phyloP scores from a whole-genome alignment of 2,888 invertebrate species.

The Volucella inanis region DNA sequence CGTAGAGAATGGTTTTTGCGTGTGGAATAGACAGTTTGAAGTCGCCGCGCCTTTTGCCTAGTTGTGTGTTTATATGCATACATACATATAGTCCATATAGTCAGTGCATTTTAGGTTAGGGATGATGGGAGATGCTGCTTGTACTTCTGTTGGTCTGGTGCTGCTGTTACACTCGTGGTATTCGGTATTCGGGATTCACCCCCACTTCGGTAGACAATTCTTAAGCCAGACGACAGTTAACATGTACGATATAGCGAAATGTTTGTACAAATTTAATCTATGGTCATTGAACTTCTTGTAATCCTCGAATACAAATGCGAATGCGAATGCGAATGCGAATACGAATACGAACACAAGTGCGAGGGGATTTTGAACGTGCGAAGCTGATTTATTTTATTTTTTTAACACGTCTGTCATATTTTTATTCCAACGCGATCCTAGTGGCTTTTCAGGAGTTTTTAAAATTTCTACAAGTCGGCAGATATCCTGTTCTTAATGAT shows the following conservation, averaged over 20 bases:
- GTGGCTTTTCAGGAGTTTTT: constrained; percentile 11
- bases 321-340: no score
- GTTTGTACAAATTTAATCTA: constrained; percentile 75
- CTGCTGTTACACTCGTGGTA: constrained; percentile 40
- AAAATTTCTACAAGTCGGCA: constrained; percentile 2
- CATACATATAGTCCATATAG: constrained; percentile 25
- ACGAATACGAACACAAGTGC: no score
- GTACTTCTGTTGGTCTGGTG: no score
- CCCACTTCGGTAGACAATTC: constrained; percentile 72
- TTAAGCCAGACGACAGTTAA: constrained; percentile 75
- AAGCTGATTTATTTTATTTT: constrained; percentile 56
- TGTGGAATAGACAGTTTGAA: constrained; percentile 74
- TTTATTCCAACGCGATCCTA: constrained; percentile 11
- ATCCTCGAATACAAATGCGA: constrained; percentile 76
- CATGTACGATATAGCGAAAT: constrained; percentile 69
- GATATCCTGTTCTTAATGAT: not conserved
- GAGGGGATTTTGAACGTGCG: not conserved
- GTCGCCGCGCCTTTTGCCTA: constrained; percentile 74
- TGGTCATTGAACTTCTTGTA: constrained; percentile 81
- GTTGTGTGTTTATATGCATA: constrained; percentile 56
- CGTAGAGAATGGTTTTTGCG: constrained; percentile 74
- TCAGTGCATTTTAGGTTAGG: constrained; percentile 61
- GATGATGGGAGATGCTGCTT: constrained; percentile 64
- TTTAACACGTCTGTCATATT: constrained; percentile 13
- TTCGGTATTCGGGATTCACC: constrained; percentile 59